These are phyloP conservation scores for Alloplasta piceator DNA, from an alignment of 2,888 invertebrate genomes.

Conservation along the genomic window DNA sequence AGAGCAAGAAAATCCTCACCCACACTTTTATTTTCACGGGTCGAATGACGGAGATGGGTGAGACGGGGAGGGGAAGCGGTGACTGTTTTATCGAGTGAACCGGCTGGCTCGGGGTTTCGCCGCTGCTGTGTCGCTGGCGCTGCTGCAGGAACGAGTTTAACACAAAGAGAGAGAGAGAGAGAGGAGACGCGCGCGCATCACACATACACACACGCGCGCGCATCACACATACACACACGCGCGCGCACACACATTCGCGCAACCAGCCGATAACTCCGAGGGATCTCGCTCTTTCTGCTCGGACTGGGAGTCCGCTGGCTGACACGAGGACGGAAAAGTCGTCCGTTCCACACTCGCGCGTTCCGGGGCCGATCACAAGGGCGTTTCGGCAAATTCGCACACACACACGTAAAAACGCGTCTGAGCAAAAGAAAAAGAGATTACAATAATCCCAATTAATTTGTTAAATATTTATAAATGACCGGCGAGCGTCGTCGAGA, in stretches of 20 bases:
- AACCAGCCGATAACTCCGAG: conserved; percentile 41
- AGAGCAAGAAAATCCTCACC: no score
- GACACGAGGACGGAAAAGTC: conserved; percentile 65
- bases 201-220: neutral
- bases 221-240: neutral
- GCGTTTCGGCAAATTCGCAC: conserved; percentile 46
- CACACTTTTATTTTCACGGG: neutral
- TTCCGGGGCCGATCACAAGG: conserved; percentile 39
- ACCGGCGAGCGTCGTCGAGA: no score
- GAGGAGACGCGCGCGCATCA: neutral
- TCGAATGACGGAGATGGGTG: neutral
- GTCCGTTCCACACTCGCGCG: conserved; percentile 32
- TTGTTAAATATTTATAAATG: no score
- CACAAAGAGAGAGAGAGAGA: neutral
- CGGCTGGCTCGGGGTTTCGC: conserved; percentile 7
- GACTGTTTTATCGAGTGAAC: conserved; percentile 51
- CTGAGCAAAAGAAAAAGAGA: no score
- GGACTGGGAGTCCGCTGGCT: conserved; percentile 56
- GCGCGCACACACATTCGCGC: conserved; percentile 1
- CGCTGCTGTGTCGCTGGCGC: conserved; percentile 31
- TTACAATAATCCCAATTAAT: no score
- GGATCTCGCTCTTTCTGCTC: conserved; percentile 34
- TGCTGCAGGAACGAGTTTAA: conserved; percentile 13
- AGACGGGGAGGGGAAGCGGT: neutral
- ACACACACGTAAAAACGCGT: neutral